Base-by-base conservation (phyloP, 92 coral and sea anemone species). In the Diadumene lineata region DNA sequence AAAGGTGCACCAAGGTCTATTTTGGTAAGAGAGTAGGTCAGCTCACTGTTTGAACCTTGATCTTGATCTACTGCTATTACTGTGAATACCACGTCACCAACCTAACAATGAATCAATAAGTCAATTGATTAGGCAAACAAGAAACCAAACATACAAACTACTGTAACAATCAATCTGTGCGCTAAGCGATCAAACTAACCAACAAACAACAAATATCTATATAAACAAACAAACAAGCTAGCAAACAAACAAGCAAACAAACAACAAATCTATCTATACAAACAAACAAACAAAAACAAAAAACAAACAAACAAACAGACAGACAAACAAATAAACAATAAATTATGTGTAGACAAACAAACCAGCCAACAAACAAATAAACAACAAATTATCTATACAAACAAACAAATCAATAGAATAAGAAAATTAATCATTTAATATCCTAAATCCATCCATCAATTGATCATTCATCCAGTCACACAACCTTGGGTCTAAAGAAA, bases 11-110 rank as follows among this genome's bases (percentile, higher is more conserved):
- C 75, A 46, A 91, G 69, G 84, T 89, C 87, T 15, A 86, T 80
- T 69, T 92, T 89, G 34, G 73, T 85, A 2, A 89, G 88, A 50
- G 84, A 73, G 44, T 84, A 92, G 1, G 30, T 19, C 16, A 92
- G 63, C 66, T 89, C 63, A 56, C 97, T 85, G 79, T 96, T 96
- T 32, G 76, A 65, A 19, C 99, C 99, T 29, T 68, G 55, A 50
- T 96, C 99, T 53, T 70, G 25, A 56, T 96, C 99, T 31, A 87
- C 82, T 16, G 87, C 99, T 34, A 92, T 74, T 33, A 96, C 65
- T 0, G 91, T 71, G 1, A 86, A 71, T 34, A 96, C 88, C 19
- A 91, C 74, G 60, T 86, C 90, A 38, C 90, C 92, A 18, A 79
- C 73, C 58, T 53, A 16, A 2, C 58, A 53, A 53, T 13, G n/a